Base-by-base conservation (phyloP, 2,797 vertebrate genomes). In the Pachyuromys duprasi region DNA sequence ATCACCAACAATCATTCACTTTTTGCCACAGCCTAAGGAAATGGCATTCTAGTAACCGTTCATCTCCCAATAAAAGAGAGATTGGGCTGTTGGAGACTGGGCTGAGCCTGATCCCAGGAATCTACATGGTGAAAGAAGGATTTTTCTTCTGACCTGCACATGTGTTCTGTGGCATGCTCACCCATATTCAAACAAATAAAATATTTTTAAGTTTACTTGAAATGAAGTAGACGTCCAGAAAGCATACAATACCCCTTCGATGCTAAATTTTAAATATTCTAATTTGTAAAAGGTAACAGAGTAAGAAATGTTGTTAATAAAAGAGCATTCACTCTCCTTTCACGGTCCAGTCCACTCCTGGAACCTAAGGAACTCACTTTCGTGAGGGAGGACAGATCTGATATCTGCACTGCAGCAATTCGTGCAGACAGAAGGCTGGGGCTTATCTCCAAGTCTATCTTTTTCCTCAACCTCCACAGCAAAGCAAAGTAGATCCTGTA, bases 231-330 rank as follows among this genome's bases (percentile, higher is more conserved):
- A 83, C 39, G 65, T 45, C 42, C 18, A 49, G 39, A 65, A 83
- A 65, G 62, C 39, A 67, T 13, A 18, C 45, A 69, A 69, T 53
- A 53, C 31, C 42, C 33, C 63, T 69, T 67, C 49, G 31, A 69
- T 49, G 45, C 42, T 86, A 65, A 65, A 67, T 26, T 69, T 53
- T 17, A 53, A 83, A 65, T 45, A 65, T 65, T 45, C 17, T 8
- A 45, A 42, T 63, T 63, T 57, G 57, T 13, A 82, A 42, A 62
- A 82, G 24, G 36, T 28, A 80, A 18, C 14, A 62, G 74, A 75
- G 36, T 49, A 84, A 96, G 60, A 88, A 94, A 20, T 72, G 26
- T 63, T 45, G 24, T 70, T 53, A 86, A 89, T 69, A 53, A 76
- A 69, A 94, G 62, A 82, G 28, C 14, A 81, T 26, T 15, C 4